Base-by-base conservation (phyloP, 2,888 invertebrate species). In the Seladonia tumulorum region DNA sequence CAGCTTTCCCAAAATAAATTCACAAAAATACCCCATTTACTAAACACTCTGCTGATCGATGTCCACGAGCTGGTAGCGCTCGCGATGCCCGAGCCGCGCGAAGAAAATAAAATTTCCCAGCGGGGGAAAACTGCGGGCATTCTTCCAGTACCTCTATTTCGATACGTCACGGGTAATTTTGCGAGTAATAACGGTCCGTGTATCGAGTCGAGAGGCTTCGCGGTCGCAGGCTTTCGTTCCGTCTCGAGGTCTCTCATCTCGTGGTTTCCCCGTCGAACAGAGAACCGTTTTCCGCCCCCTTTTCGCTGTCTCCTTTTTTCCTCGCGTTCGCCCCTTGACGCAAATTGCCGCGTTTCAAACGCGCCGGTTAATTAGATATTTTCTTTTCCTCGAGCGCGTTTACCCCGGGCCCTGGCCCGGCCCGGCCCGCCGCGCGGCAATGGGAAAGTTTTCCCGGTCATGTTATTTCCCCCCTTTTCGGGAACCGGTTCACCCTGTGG, bases 261-360 rank as follows among this genome's bases (percentile, higher is more conserved):
- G 35, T 29, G 18, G 35, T n/a, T 66, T 66, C 22, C 35, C 66
- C 35, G 66, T 66, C 66, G 35, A 66, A 35, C 66, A 22, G 35
- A 29, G 29, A 35, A 60, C 60, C 35, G 18, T 66, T 66, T 29
- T 3, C 66, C 66, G 16, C 22, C 1, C 66, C 35, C 18, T 29
- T 35, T 18, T 8, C 35, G 66, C 22, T 35, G 66, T 29, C 66
- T 66, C 8, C 66, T 29, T 66, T 35, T 66, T 76, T 82, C 57
- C 35, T 66, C 35, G 66, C 47, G 81, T 76, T 71, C 82, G n/a
- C n/a, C 75, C 39, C 72, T 72, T 57, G 76, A 57, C 76, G 66
- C 75, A 73, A 82, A 82, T 82, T 76, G 82, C 66, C 73, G 68
- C 73, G 83, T 82, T 83, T 83, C 57, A 83, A 82, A 66, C 76